These are phyloP conservation scores for Ophiodon elongatus DNA, from an alignment of 2,113 vertebrate species.

Conservation along the genomic window DNA sequence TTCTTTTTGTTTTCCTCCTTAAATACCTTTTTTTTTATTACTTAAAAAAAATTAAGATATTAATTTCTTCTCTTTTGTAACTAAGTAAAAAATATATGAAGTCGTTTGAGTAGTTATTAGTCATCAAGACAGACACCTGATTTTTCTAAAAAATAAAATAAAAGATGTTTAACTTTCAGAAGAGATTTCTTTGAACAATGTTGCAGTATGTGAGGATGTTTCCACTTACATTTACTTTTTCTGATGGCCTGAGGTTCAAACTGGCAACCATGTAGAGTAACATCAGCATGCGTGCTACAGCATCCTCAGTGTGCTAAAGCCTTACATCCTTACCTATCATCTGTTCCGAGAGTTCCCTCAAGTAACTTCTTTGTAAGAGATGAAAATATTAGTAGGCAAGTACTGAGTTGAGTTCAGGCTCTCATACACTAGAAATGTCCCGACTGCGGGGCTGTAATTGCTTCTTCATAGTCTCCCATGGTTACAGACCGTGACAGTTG, in stretches of 20 bases:
- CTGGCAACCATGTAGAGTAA: background rate
- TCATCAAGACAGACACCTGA: background rate
- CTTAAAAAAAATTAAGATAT: no score
- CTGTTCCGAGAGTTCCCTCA: background rate
- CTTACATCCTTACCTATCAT: background rate
- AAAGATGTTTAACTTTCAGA: background rate
- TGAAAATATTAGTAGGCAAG: background rate
- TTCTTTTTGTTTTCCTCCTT: background rate
- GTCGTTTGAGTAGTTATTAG: background rate
- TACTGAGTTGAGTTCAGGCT: background rate
- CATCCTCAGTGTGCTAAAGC: background rate
- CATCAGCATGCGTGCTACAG: background rate
- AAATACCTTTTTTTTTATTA: background rate
- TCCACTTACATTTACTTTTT: background rate
- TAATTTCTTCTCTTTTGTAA: background rate
- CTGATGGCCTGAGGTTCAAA: conserved; percentile 3
- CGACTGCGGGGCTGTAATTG: background rate
- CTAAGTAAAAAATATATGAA: background rate
- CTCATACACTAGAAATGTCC: background rate
- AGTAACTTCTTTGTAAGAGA: background rate
- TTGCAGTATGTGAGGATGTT: background rate
- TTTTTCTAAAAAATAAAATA: background rate
- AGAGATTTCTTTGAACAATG: background rate
- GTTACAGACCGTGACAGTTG: background rate
- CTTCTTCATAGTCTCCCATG: background rate